Percentiles rank a stretch among this genome's conserved stretches.
phyloP scores from a whole-genome alignment of 2,797 vertebrate genomes.

The Catostomus latipinnis region DNA sequence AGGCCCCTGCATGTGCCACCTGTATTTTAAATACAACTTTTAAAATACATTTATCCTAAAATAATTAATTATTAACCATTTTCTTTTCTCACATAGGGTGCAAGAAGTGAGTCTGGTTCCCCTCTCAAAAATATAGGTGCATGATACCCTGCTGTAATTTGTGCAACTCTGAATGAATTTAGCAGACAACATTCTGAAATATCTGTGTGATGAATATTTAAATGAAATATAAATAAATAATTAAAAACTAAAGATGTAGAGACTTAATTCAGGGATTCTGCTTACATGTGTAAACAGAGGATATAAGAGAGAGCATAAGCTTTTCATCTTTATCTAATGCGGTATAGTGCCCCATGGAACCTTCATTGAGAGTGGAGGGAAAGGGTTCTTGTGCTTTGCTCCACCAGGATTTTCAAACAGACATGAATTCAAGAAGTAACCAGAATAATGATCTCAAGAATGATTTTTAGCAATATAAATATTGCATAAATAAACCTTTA shows the following conservation, averaged over 20 bases:
- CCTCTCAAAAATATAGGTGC: not conserved
- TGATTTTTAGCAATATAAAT: too few relatives aligned
- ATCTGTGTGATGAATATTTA: not conserved
- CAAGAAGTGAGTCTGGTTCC: too few relatives aligned
- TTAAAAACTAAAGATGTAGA: constrained; percentile 31
- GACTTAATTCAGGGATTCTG: constrained; percentile 21
- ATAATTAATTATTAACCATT: too few relatives aligned
- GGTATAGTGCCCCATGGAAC: constrained; percentile 31
- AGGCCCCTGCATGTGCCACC: too few relatives aligned
- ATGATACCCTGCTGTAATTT: not conserved
- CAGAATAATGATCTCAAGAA: too few relatives aligned
- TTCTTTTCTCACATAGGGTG: too few relatives aligned
- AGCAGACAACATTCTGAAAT: not conserved
- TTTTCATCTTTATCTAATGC: constrained; percentile 56
- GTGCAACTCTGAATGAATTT: not conserved
- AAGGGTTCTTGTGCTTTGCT: constrained; percentile 23
- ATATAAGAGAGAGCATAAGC: constrained; percentile 14
- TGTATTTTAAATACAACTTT: too few relatives aligned
- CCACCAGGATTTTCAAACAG: constrained; percentile 30
- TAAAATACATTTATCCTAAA: too few relatives aligned
- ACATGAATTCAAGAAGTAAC: not conserved
- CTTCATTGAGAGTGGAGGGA: constrained; percentile 43
- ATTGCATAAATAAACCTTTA: too few relatives aligned
- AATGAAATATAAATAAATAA: constrained; percentile 38
- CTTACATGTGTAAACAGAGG: constrained; percentile 44